Evolutionary conservation across 2,797 vertebrate species (phyloP).

Genomic region (Echiichthys vipera): DNA sequence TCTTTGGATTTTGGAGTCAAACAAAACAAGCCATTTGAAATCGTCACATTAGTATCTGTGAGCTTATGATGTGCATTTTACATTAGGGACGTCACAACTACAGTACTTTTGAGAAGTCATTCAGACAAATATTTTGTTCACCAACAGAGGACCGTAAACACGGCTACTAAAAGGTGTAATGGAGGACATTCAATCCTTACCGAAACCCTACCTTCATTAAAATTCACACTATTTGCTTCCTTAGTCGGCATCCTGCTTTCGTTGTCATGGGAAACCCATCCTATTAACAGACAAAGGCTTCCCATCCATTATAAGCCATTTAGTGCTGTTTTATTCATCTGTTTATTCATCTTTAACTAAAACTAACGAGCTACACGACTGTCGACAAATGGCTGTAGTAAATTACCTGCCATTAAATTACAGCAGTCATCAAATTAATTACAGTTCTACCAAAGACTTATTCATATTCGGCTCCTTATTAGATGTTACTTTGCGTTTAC

Average conservation of each 20-base stretch:
- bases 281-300: slow-evolving; percentile 10
- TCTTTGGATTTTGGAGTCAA: neutral
- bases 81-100: neutral
- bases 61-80: neutral
- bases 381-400: slow-evolving; percentile 17
- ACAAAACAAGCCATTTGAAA: neutral
- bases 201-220: slow-evolving; percentile 27
- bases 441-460: neutral
- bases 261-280: slow-evolving; percentile 35
- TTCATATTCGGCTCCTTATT: neutral
- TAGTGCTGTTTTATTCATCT: neutral
- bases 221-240: slow-evolving; percentile 28
- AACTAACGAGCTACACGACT: slow-evolving; percentile 21
- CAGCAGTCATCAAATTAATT: slow-evolving; percentile 5
- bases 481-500: neutral
- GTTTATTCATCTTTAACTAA: slow-evolving; percentile 51
- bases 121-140: neutral
- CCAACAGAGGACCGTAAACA: neutral
- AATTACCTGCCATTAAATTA: slow-evolving; percentile 34
- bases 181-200: neutral
- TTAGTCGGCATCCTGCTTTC: neutral
- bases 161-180: neutral
- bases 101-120: neutral
- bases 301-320: slow-evolving; percentile 18
- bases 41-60: neutral